These are phyloP conservation scores for Eupithecia vulgata DNA, from an alignment of 2,888 invertebrate species.

Conservation along the genomic window DNA sequence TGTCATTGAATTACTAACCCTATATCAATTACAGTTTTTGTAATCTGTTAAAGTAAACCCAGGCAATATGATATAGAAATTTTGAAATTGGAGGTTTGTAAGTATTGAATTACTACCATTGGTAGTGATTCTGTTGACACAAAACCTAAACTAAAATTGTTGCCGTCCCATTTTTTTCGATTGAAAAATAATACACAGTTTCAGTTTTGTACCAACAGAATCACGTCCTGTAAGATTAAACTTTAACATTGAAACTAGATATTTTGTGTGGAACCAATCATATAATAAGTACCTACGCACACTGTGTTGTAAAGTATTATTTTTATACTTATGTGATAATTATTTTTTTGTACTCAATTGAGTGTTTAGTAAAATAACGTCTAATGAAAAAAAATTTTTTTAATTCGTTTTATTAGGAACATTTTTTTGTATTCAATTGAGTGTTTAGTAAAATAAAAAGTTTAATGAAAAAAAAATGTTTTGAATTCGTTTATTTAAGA, in stretches of 20 bases:
- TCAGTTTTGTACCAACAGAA: no score
- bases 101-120: no score
- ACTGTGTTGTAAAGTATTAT: conserved; percentile 1
- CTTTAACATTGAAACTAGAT: neutral
- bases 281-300: neutral
- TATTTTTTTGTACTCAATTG: conserved; percentile 6
- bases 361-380: conserved; percentile 20
- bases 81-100: neutral
- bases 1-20: no score
- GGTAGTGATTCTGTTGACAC: no score
- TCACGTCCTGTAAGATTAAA: neutral
- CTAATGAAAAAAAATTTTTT: conserved; percentile 38
- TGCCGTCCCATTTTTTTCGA: no score
- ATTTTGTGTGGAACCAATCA: neutral
- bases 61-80: neutral
- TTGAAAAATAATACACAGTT: no score
- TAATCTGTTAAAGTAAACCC: neutral
- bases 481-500: conserved; percentile 40
- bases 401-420: conserved; percentile 42
- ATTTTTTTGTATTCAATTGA: conserved; percentile 5
- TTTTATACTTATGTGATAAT: conserved; percentile 11
- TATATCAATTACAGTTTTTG: neutral
- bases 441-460: conserved; percentile 22
- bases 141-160: no score
- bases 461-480: conserved; percentile 37